phyloP scores from a whole-genome alignment of 2,113 vertebrate species.

The Seriola quinqueradiata region DNA sequence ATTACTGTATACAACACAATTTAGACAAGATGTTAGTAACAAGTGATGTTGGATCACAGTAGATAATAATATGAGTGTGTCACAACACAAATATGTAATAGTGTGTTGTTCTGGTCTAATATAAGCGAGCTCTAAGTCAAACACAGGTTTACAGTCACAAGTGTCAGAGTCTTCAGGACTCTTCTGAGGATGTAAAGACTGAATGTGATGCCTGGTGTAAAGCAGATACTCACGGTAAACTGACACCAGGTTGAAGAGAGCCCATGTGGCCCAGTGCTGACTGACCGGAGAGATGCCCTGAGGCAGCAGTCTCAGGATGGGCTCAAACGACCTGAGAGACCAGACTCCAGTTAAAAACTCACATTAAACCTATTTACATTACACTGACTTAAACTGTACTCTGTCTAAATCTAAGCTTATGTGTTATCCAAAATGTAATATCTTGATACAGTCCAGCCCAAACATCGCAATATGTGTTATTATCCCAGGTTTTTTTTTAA shows the following conservation, averaged over 20 bases:
- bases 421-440: no score
- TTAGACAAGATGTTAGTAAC: no score
- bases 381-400: no score
- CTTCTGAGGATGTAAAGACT: neutral
- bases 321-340: conserved; percentile 94
- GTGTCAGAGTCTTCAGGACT: neutral
- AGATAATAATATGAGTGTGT: no score
- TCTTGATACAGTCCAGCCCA: no score
- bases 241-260: conserved; percentile 96
- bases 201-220: neutral
- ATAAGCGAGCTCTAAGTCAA: neutral
- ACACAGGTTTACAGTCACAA: neutral
- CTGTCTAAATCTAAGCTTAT: no score
- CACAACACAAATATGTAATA: neutral
- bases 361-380: neutral
- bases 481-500: no score
- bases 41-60: no score
- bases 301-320: conserved; percentile 97
- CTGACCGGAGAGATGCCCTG: conserved; percentile 95
- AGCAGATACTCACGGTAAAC: conserved; percentile 95
- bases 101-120: neutral
- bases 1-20: neutral
- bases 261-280: conserved; percentile 99
- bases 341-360: neutral
- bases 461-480: no score